Percentiles rank a stretch among this genome's conserved stretches.
Conservation (phyloP, 2,113 vertebrate genomes). For the Toxotes chatareus region DNA sequence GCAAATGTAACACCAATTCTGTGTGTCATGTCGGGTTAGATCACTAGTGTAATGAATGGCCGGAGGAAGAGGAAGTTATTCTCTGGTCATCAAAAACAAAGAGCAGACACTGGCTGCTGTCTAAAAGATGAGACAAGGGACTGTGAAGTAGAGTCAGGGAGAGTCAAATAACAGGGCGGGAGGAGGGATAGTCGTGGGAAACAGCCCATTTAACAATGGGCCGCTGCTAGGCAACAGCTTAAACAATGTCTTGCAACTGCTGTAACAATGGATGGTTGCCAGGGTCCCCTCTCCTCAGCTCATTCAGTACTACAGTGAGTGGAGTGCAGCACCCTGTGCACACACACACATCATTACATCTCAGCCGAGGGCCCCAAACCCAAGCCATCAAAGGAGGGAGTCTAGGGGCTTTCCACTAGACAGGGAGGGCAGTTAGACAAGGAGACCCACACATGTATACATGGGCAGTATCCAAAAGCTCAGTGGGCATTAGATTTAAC, state of each 20-base stretch:
- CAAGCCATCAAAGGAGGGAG: slow-evolving; percentile 25
- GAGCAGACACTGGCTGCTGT: slow-evolving; percentile 42
- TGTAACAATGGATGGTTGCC: slow-evolving; percentile 65
- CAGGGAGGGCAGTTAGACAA: slow-evolving; percentile 22
- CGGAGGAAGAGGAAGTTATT: slow-evolving; percentile 60
- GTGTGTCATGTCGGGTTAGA: slow-evolving; percentile 54
- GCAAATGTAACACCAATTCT: slow-evolving; percentile 44
- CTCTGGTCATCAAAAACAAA: slow-evolving; percentile 51
- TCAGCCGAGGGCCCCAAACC: slow-evolving; percentile 47
- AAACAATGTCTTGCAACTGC: slow-evolving; percentile 68
- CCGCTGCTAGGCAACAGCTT: slow-evolving; percentile 74
- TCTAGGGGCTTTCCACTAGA: slow-evolving; percentile 55
- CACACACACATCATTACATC: slow-evolving; percentile 33
- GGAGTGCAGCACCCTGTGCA: slow-evolving; percentile 6
- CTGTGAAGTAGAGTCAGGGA: slow-evolving; percentile 24
- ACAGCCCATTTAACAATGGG: slow-evolving; percentile 62
- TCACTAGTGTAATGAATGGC: slow-evolving; percentile 54
- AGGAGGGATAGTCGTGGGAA: slow-evolving; percentile 74
- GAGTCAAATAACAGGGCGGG: slow-evolving; percentile 1
- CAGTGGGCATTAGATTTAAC: slow-evolving; percentile 13
- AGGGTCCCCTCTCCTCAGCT: slow-evolving; percentile 31
- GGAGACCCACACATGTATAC: slow-evolving; percentile 28
- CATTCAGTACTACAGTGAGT: slow-evolving; percentile 65
- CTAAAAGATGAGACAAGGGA: slow-evolving; percentile 50
- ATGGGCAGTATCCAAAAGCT: background rate